phyloP scores from a whole-genome alignment of 1,140 invertebrate genomes.

The Apis florea region DNA sequence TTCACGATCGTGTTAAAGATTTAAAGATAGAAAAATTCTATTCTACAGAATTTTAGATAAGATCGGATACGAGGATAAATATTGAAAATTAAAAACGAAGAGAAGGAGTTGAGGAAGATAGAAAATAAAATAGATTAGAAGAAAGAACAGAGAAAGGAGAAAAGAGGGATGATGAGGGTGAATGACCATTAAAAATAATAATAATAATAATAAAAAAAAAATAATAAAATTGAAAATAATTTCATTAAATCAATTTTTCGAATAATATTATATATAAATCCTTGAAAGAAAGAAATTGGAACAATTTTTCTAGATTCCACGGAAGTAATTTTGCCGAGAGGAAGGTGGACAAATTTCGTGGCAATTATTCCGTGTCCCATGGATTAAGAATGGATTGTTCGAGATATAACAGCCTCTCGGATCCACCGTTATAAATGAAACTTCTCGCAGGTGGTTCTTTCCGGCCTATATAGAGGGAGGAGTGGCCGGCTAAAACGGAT shows the following conservation, averaged over 20 bases:
- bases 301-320: neutral
- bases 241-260: neutral
- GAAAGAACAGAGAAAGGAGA: neutral
- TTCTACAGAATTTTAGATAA: too few relatives aligned
- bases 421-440: constrained; percentile 46
- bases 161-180: too few relatives aligned
- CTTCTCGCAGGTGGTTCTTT: constrained; percentile 42
- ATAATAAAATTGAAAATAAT: too few relatives aligned
- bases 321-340: neutral
- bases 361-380: neutral
- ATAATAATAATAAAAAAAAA: too few relatives aligned
- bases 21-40: too few relatives aligned
- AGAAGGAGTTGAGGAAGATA: neutral
- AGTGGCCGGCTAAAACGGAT: constrained; percentile 65
- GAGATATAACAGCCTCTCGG: neutral
- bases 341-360: neutral
- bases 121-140: neutral
- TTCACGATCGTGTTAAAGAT: too few relatives aligned
- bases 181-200: too few relatives aligned
- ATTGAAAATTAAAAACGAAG: neutral
- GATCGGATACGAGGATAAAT: too few relatives aligned
- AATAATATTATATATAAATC: too few relatives aligned
- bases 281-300: too few relatives aligned
- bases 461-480: constrained; percentile 17
- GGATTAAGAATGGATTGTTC: constrained; percentile 21